These are phyloP conservation scores for Anolis sagrei DNA, from an alignment of 2,113 vertebrate genomes.

Conservation along the genomic window DNA sequence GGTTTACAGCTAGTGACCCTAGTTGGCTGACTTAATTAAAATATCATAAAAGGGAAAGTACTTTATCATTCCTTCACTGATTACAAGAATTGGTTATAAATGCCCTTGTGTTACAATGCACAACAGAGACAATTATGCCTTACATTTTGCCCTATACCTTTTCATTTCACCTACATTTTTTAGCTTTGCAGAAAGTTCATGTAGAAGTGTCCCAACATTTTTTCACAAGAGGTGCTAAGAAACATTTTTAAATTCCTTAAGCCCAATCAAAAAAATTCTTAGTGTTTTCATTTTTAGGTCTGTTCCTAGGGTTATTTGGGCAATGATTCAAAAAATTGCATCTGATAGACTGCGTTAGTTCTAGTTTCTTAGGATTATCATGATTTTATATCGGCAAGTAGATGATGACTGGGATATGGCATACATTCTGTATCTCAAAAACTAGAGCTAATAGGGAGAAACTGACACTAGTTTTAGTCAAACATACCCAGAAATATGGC, in stretches of 20 bases:
- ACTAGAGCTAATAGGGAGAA: no score
- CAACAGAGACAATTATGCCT: neutral
- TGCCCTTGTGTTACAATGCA: neutral
- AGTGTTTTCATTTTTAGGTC: no score
- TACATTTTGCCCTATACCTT: neutral
- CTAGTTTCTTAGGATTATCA: no score
- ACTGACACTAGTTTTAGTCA: no score
- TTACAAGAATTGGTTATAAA: neutral
- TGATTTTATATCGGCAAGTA: no score
- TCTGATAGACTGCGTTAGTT: no score
- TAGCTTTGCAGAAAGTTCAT: neutral
- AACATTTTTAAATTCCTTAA: neutral
- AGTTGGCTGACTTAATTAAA: slow-evolving; percentile 7
- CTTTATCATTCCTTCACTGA: neutral
- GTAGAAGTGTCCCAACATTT: neutral
- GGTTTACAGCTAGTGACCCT: slow-evolving; percentile 7
- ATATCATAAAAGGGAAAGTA: neutral
- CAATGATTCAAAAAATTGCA: no score
- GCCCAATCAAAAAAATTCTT: no score
- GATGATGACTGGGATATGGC: no score
- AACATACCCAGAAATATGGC: no score
- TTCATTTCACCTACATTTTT: neutral
- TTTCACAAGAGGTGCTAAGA: neutral
- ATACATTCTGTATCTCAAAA: no score
- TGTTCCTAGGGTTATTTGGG: no score